Evolutionary conservation across 2,797 vertebrate species (phyloP).

Genomic region (Gallinago stenura): DNA sequence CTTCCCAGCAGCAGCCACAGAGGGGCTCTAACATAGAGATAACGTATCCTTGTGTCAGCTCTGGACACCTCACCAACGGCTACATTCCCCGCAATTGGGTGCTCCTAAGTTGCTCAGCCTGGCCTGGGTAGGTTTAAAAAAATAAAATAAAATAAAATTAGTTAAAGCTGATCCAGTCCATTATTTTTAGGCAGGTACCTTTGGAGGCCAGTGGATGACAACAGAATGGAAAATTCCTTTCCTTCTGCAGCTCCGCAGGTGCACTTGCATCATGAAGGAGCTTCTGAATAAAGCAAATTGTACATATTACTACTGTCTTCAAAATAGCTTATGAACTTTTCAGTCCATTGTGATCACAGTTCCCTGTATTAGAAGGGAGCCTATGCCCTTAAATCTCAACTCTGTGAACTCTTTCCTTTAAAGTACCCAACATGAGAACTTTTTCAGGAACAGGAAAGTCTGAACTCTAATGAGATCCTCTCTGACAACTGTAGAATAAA

Average conservation of each 20-base stretch:
- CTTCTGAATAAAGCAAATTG: conserved; percentile 65
- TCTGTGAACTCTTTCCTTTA: conserved; percentile 63
- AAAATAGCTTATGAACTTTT: conserved; percentile 71
- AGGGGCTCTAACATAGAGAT: neutral
- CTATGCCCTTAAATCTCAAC: conserved; percentile 68
- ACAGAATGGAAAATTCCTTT: conserved; percentile 58
- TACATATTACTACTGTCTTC: conserved; percentile 59
- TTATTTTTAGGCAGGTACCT: conserved; percentile 26
- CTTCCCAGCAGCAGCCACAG: neutral
- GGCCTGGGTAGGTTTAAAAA: neutral
- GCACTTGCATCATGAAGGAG: conserved; percentile 56
- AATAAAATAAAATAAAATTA: too few species aligned
- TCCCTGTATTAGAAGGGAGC: conserved; percentile 62
- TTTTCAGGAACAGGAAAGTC: conserved; percentile 62
- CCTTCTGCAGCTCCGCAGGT: conserved; percentile 56
- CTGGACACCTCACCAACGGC: neutral
- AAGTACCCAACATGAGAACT: conserved; percentile 64
- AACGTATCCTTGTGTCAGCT: neutral
- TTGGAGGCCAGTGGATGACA: neutral
- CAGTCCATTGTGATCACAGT: conserved; percentile 62
- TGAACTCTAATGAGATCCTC: conserved; percentile 68
- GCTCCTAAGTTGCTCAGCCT: neutral
- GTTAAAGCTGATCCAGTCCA: neutral
- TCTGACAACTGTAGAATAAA: conserved; percentile 68
- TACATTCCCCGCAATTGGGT: neutral